Percentiles rank a stretch among this genome's conserved stretches.
Conservation (phyloP, 1,140 invertebrate genomes). For the Drosophila kepulauana region DNA sequence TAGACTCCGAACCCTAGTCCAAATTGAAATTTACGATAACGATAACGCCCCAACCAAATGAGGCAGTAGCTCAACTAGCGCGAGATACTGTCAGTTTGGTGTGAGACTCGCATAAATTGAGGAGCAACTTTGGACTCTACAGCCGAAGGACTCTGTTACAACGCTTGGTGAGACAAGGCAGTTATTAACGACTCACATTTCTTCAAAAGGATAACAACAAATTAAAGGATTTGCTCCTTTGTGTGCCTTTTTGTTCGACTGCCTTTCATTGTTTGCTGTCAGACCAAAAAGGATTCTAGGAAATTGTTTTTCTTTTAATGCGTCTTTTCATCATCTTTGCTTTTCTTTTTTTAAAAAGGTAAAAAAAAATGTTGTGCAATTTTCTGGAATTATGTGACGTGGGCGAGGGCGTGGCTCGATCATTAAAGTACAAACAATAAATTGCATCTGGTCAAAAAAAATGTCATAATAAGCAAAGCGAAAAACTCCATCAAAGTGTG, state of each 20-base stretch:
- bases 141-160: background rate
- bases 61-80: slow-evolving; percentile 39
- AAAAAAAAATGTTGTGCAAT: slow-evolving; percentile 62
- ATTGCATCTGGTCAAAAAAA: slow-evolving; percentile 13
- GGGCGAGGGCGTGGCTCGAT: slow-evolving; percentile 43
- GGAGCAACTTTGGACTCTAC: slow-evolving; percentile 30
- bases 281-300: slow-evolving; percentile 50
- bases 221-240: slow-evolving; percentile 65
- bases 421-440: slow-evolving; percentile 16
- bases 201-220: slow-evolving; percentile 65
- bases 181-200: slow-evolving; percentile 55
- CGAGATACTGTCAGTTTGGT: slow-evolving; percentile 53
- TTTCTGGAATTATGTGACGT: slow-evolving; percentile 40
- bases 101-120: slow-evolving; percentile 53
- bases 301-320: slow-evolving; percentile 46
- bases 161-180: background rate
- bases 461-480: slow-evolving; percentile 46
- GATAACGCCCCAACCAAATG: slow-evolving; percentile 27
- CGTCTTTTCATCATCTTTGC: slow-evolving; percentile 22
- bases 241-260: slow-evolving; percentile 46
- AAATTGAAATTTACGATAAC: slow-evolving; percentile 60
- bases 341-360: slow-evolving; percentile 28
- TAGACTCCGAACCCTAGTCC: background rate
- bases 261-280: slow-evolving; percentile 29
- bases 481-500: slow-evolving; percentile 26